These are phyloP conservation scores for Schizothorax lantsangensis DNA, from an alignment of 2,797 vertebrate species.

Conservation along the genomic window DNA sequence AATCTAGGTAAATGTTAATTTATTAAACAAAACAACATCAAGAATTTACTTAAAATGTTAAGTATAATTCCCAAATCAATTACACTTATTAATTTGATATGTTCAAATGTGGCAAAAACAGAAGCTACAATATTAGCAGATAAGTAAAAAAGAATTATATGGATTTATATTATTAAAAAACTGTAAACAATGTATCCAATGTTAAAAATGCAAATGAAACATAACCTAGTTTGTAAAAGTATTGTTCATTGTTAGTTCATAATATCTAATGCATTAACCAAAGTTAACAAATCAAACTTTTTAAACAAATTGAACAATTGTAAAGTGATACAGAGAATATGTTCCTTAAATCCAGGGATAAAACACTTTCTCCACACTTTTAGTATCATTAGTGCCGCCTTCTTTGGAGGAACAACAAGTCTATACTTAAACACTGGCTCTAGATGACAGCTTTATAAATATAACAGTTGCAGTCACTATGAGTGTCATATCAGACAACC, in stretches of 20 bases:
- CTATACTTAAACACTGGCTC: constrained; percentile 12
- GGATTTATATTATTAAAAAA: neutral
- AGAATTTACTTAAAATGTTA: neutral
- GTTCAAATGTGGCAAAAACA: neutral
- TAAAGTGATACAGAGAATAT: neutral
- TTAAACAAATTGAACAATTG: neutral
- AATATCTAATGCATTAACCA: neutral
- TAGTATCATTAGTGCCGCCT: neutral
- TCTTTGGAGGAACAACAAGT: neutral
- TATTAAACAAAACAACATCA: neutral
- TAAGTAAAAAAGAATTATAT: neutral
- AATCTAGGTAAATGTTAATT: neutral
- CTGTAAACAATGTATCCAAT: neutral
- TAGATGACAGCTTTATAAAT: constrained; percentile 24
- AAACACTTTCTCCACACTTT: neutral
- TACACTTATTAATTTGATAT: neutral
- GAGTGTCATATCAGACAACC: constrained; percentile 35
- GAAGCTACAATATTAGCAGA: neutral
- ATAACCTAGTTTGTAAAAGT: neutral
- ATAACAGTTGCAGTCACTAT: constrained; percentile 14
- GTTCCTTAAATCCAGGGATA: neutral
- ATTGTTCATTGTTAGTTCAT: neutral
- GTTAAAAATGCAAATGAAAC: neutral
- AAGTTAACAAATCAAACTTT: neutral
- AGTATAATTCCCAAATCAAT: neutral